phyloP scores from a whole-genome alignment of 1,140 invertebrate species.

The Hycleus cichorii region DNA sequence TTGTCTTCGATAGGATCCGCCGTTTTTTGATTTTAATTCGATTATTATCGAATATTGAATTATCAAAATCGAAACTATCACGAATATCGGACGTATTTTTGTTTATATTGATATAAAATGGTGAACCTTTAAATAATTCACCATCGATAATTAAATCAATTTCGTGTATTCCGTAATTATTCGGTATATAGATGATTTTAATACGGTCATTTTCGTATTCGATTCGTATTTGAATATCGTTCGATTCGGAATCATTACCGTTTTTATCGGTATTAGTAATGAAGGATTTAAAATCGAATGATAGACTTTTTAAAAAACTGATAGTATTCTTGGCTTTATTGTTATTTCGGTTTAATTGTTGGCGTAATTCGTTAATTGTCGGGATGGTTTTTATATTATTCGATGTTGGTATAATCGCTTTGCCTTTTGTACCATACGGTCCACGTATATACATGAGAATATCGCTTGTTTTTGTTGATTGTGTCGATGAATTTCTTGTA shows the following conservation, averaged over 20 bases:
- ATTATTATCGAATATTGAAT: conserved; percentile 1
- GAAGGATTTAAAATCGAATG: conserved; percentile 14
- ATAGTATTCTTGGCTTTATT: conserved; percentile 13
- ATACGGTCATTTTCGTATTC: conserved; percentile 29
- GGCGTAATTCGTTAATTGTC: not conserved
- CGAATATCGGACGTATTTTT: conserved; percentile 16
- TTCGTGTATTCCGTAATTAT: conserved; percentile 34
- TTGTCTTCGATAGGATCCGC: conserved; percentile 14
- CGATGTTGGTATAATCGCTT: conserved; percentile 17
- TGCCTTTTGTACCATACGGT: conserved; percentile 27
- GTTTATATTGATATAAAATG: conserved; percentile 29
- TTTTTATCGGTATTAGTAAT: conserved; percentile 1
- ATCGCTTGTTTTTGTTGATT: conserved; percentile 7
- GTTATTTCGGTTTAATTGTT: not conserved
- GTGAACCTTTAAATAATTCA: conserved; percentile 30
- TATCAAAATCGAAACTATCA: conserved; percentile 13
- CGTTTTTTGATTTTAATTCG: not conserved
- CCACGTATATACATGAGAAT: conserved; percentile 28
- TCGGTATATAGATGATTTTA: conserved; percentile 30
- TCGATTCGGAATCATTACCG: not conserved
- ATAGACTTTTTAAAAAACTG: conserved; percentile 14
- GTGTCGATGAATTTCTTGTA: conserved; percentile 11
- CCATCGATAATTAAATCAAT: conserved; percentile 29
- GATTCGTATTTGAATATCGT: conserved; percentile 27
- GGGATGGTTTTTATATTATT: conserved; percentile 6